Evolutionary conservation across 1,140 invertebrate genomes (phyloP), one percentile per base, ranked within the genome.

Genomic region (Rhysida immarginata): DNA sequence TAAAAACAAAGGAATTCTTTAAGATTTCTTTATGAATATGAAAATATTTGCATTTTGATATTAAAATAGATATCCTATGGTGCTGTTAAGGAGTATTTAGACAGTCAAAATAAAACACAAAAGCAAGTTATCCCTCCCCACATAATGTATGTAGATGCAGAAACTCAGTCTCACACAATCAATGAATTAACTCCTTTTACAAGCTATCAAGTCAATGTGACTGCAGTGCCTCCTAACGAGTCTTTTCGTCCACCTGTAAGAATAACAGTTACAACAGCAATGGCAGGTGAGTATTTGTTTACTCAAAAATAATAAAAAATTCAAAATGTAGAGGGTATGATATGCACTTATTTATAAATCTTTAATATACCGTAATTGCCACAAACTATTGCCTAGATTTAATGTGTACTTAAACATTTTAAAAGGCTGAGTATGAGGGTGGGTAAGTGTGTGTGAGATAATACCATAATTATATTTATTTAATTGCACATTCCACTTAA

Each of bases 181-280:
- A 83, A 89, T 65, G 87, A 91, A 65, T 71, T 95, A 26, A 88
- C 87, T 42, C 91, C 91, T 0, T 94, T 94, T 66, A 95, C 90
- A 1, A 95, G 88, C 0, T 95, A 95, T 68, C 89, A 86, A 66
- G 89, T 95, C 1, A 94, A 95, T 66, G 87, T 95, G 3, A 91
- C 86, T 66, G 90, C 88, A 26, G 81, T 93, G 41, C 87, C 89
- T 0, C 77, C 81, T 26, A 87, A 93, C 64, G 78, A 81, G 53
- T 79, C 80, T 0, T 94, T 92, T 65, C 76, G 84, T 61, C 89
- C 91, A 20, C 88, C 90, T 0, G 87, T 88, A 0, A 88, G 88
- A 69, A 92, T 94, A n/a, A 91, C 85, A 0, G 88, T 94, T 0
- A 95, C 90, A 0, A 95, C 90, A 0, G 89, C 94, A 71, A 94